Base-by-base conservation (phyloP, 2,797 vertebrate genomes). In the Myiotriccus ornatus region DNA sequence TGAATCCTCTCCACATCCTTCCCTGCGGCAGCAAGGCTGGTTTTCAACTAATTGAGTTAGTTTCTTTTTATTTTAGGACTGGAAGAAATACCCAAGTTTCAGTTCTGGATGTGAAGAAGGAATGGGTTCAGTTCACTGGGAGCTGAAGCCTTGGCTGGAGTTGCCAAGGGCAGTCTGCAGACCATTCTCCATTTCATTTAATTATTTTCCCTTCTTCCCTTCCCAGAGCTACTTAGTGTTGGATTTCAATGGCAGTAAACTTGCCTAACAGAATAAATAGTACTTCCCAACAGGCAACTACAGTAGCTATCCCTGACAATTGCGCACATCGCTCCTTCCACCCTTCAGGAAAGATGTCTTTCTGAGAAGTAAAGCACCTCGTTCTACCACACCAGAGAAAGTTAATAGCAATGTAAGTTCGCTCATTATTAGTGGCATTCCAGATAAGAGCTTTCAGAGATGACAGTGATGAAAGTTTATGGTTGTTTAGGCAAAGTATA, bases 291-390 rank as follows among this genome's bases (percentile, higher is more conserved):
- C 7, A 41, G 20, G 35, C 39, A 59, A 50, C 14, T 57, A 28
- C 5, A 39, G 28, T n/a, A 74, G 14, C 39, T 7, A 22, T 12
- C 9, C 17, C n/a, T 3, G 5, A 35, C 12, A 69, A 55, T 0
- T 60, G 28, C 65, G 75, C 19, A 13, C 46, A 74, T 28, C 30
- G 15, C 25, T 64, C 56, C 50, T 53, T 59, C 46, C 35, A 41
- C 25, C 21, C 23, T 41, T 60, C 67, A 41, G 50, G 25, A 78
- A 25, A 25, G 23, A 55, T 2, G 21, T 12, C 2, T 13, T 62
- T 84, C 39, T n/a, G 69, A 35, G 49, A 68, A 7, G 28, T 21
- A 81, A 84, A 90, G 25, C n/a, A 84, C 57, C n/a, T 9, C 39
- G 34, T 79, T 69, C 57, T 63, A 7, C 39, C 68, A 60, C 71